Conservation (phyloP, 2,113 vertebrate species). For the Pao palembangensis region DNA sequence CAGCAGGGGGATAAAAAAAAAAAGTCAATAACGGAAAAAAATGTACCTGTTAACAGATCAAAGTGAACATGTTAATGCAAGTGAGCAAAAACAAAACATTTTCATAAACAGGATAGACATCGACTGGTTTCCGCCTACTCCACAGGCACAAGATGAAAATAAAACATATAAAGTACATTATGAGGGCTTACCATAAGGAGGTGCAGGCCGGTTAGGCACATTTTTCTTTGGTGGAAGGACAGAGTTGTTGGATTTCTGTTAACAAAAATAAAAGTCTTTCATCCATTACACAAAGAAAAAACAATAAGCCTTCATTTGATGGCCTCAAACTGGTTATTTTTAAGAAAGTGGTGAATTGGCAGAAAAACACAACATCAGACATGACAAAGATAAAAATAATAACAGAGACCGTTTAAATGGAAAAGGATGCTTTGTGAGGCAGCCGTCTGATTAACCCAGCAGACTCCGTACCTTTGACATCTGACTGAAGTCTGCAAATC, state of each 20-base stretch:
- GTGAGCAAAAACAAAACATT: not conserved
- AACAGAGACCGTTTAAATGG: constrained; percentile 24
- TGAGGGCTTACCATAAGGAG: constrained; percentile 71
- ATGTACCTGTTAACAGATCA: constrained; percentile 1
- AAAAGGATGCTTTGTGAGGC: constrained; percentile 45
- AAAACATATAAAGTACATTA: not conserved
- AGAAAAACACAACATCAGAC: constrained; percentile 28
- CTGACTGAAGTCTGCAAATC: constrained; percentile 95
- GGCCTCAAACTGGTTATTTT: constrained; percentile 18
- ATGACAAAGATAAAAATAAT: constrained; percentile 24
- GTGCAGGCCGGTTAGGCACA: constrained; percentile 69
- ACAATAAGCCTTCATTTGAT: constrained; percentile 16
- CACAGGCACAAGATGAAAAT: constrained; percentile 3
- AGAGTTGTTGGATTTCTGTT: constrained; percentile 65
- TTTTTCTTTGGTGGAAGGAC: constrained; percentile 69
- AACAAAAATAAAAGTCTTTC: constrained; percentile 4
- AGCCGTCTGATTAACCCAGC: constrained; percentile 38
- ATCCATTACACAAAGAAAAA: constrained; percentile 20
- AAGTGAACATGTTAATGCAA: not conserved
- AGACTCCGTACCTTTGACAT: constrained; percentile 89
- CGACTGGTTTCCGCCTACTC: not conserved
- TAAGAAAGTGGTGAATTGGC: constrained; percentile 27
- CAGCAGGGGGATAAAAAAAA: constrained; percentile 2
- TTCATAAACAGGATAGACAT: not conserved
- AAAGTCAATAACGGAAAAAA: constrained; percentile 7